A percentile compares a stretch with the other conserved stretches of the same genome.
phyloP scores from a whole-genome alignment of 2,888 invertebrate genomes.

The Dichetophora obliterata region DNA sequence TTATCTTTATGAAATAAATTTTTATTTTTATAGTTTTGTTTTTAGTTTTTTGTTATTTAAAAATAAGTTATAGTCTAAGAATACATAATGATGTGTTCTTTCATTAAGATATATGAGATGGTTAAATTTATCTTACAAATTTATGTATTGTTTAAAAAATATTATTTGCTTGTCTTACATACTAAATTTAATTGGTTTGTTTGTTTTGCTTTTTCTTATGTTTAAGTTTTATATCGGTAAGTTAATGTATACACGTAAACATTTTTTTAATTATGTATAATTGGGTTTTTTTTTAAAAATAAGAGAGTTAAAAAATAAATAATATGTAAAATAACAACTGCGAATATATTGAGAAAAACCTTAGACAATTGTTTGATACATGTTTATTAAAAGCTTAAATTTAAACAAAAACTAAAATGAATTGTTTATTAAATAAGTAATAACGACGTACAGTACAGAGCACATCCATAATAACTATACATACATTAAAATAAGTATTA shows the following conservation, averaged over 20 bases:
- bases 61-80: constrained; percentile 16
- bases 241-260: background rate
- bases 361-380: no score
- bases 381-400: no score
- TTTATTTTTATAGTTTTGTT: constrained; percentile 3
- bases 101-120: constrained; percentile 15
- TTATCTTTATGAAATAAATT: constrained; percentile 19
- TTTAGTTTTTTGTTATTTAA: constrained; percentile 22
- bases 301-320: no score
- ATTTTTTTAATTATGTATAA: background rate
- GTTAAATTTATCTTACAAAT: constrained; percentile 28
- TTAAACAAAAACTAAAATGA: no score
- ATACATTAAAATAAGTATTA: no score
- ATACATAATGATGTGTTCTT: constrained; percentile 3
- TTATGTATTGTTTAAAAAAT: background rate
- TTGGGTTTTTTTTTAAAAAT: no score
- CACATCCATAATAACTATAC: no score
- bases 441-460: no score
- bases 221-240: background rate
- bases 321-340: no score
- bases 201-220: constrained; percentile 17
- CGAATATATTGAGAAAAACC: no score
- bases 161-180: constrained; percentile 14
- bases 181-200: constrained; percentile 14
- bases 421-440: no score